Evolutionary conservation across 2,888 invertebrate species (phyloP).

Genomic region (Pantelozetes paolii): DNA sequence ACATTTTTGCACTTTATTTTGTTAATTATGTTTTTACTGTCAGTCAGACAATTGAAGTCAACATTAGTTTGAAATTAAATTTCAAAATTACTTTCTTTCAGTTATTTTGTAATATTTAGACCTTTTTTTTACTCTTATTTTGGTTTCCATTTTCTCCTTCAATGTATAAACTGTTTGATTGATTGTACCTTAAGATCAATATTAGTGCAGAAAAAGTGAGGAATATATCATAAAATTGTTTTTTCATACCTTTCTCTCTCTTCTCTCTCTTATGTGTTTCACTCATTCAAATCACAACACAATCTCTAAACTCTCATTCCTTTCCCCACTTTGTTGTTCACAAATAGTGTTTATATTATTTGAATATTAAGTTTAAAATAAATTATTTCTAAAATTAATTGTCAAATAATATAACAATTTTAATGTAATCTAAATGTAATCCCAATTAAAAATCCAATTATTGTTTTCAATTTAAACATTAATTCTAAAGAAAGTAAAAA

Average conservation of each 20-base stretch:
- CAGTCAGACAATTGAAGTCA: neutral
- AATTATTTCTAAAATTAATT: neutral
- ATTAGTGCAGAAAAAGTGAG: too few species aligned
- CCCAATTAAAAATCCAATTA: neutral
- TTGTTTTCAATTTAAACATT: neutral
- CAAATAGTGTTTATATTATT: neutral
- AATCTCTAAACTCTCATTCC: neutral
- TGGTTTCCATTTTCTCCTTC: too few species aligned
- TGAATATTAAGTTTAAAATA: neutral
- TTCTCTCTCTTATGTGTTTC: constrained; percentile 14
- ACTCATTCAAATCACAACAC: constrained; percentile 1
- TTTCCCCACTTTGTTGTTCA: neutral
- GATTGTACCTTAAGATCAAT: neutral
- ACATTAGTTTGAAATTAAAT: too few species aligned
- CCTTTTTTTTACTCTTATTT: too few species aligned
- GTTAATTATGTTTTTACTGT: neutral
- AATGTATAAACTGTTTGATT: neutral
- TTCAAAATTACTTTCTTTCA: too few species aligned
- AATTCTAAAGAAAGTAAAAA: neutral
- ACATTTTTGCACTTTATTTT: neutral
- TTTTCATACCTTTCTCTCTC: constrained; percentile 23
- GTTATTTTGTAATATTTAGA: neutral
- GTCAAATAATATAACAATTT: neutral
- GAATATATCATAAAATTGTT: neutral
- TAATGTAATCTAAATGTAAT: neutral